phyloP scores from a whole-genome alignment of 2,888 invertebrate genomes.

The Drosophila neoperkinsi region DNA sequence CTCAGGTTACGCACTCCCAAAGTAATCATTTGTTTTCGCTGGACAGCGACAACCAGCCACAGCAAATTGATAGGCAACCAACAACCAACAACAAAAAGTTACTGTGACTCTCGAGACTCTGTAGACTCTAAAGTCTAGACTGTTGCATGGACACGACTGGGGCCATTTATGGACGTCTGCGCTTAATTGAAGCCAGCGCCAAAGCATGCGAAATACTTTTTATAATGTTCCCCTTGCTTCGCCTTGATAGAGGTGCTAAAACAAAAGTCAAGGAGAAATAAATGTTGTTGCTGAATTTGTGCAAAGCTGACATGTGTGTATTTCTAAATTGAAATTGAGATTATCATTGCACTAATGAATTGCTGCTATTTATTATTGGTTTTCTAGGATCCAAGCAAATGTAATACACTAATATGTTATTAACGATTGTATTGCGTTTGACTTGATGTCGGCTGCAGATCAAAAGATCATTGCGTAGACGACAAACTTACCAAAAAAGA shows the following conservation, averaged over 20 bases:
- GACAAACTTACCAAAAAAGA: conserved; percentile 33
- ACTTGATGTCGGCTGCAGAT: conserved; percentile 61
- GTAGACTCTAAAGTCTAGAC: conserved; percentile 12
- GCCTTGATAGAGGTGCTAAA: conserved; percentile 59
- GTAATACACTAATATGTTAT: conserved; percentile 32
- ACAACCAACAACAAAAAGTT: conserved; percentile 31
- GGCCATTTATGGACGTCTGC: conserved; percentile 75
- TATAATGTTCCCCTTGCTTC: conserved; percentile 51
- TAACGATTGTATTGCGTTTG: conserved; percentile 35
- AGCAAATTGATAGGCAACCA: conserved; percentile 75
- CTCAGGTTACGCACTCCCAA: conserved; percentile 79
- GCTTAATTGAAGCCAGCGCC: conserved; percentile 71
- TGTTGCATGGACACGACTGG: conserved; percentile 46
- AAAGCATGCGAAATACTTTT: conserved; percentile 71
- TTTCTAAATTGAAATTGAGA: conserved; percentile 2
- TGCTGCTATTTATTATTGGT: conserved; percentile 1
- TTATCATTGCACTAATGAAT: not conserved
- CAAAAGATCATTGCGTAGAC: conserved; percentile 51
- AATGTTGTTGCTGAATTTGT: conserved; percentile 1
- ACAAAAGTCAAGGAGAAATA: conserved; percentile 31
- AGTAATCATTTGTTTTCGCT: conserved; percentile 75
- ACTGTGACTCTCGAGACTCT: conserved; percentile 23
- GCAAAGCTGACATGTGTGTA: conserved; percentile 25
- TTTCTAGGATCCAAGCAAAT: conserved; percentile 14
- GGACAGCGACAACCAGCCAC: conserved; percentile 65